A percentile compares a stretch with the other conserved stretches of the same genome.
Evolutionary conservation across 2,113 vertebrate species (phyloP).

Genomic region (Gasterosteus nipponicus): DNA sequence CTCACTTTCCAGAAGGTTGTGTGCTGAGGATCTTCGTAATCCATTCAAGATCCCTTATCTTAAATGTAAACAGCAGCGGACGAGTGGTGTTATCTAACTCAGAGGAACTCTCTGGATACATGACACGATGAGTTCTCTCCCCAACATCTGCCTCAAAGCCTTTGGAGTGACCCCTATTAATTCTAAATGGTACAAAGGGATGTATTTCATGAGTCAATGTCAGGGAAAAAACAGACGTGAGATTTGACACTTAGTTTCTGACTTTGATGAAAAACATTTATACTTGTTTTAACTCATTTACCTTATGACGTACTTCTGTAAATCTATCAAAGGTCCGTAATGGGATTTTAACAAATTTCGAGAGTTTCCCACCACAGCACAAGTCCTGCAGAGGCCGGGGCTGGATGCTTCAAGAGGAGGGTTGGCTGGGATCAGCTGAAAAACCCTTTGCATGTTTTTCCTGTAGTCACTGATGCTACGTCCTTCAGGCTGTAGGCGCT

Average conservation of each 20-base stretch:
- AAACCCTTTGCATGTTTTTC: conserved; percentile 77
- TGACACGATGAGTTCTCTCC: no score
- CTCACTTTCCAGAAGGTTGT: no score
- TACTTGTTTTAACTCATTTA: conserved; percentile 45
- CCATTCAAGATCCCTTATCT: no score
- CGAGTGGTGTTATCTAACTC: no score
- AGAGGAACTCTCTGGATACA: no score
- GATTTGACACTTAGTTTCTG: not conserved
- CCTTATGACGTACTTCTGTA: conserved; percentile 74
- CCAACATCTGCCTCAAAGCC: conserved; percentile 48
- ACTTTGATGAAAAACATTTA: not conserved
- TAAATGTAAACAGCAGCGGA: no score
- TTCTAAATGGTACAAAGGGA: conserved; percentile 9
- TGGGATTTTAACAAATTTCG: conserved; percentile 83
- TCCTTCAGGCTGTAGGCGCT: conserved; percentile 79
- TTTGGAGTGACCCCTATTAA: not conserved
- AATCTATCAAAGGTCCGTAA: conserved; percentile 86
- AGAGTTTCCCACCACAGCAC: conserved; percentile 90
- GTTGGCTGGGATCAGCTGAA: conserved; percentile 77
- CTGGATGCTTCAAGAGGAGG: conserved; percentile 66
- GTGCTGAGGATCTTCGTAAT: no score
- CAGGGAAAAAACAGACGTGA: not conserved
- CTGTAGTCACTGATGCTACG: conserved; percentile 66
- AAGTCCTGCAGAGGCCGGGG: conserved; percentile 79
- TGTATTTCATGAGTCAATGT: not conserved